phyloP scores from a whole-genome alignment of 2,113 vertebrate genomes.

The Python bivittatus region DNA sequence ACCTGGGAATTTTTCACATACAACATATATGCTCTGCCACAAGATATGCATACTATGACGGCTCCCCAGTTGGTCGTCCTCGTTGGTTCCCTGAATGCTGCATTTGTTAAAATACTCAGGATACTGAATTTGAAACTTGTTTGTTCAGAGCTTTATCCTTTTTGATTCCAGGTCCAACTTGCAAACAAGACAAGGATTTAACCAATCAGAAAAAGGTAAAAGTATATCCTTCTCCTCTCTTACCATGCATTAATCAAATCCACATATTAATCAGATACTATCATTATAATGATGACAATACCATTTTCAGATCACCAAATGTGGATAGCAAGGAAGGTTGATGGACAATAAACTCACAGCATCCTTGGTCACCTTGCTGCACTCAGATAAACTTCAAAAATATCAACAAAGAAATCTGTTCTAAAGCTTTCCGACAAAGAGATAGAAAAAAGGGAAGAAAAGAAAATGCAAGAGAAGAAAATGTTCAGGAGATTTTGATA shows the following conservation, averaged over 20 bases:
- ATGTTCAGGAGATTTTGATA: neutral
- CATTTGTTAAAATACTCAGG: neutral
- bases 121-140: fast-evolving
- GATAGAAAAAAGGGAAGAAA: too few relatives aligned
- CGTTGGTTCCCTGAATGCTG: fast-evolving
- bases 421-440: neutral
- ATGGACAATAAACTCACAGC: neutral
- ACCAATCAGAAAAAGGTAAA: neutral
- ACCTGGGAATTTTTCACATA: neutral
- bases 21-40: neutral
- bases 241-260: neutral
- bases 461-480: neutral
- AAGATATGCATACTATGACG: neutral
- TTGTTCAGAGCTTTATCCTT: neutral
- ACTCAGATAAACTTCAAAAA: neutral
- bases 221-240: fast-evolving
- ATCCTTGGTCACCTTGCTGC: neutral
- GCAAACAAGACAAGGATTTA: neutral
- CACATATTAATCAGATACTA: neutral
- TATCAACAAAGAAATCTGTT: neutral
- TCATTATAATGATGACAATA: neutral
- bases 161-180: neutral
- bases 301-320: neutral
- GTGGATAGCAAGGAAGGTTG: neutral
- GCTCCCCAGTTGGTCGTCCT: fast-evolving